These are phyloP conservation scores for Protonemura montana DNA, from an alignment of 2,888 invertebrate species.

Conservation along the genomic window DNA sequence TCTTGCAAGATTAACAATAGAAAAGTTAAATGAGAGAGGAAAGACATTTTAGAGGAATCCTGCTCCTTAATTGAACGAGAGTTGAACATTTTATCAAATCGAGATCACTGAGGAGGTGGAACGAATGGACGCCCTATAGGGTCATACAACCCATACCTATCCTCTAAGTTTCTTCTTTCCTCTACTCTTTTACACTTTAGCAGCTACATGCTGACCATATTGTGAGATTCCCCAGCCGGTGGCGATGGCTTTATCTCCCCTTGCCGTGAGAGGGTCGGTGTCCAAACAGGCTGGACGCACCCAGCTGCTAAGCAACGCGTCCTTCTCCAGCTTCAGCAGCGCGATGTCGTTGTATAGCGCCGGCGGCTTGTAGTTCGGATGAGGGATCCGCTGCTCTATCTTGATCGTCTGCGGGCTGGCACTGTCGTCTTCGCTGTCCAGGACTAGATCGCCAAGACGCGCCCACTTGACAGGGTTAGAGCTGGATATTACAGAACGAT, in stretches of 20 bases:
- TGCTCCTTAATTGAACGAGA: too few relatives aligned
- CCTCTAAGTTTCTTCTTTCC: too few relatives aligned
- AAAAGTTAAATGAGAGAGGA: too few relatives aligned
- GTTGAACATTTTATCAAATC: too few relatives aligned
- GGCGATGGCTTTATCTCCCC: conserved; percentile 47
- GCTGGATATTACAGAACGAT: too few relatives aligned
- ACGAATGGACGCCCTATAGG: too few relatives aligned
- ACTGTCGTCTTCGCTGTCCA: conserved; percentile 61
- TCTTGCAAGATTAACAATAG: too few relatives aligned
- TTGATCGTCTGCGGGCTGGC: conserved; percentile 53
- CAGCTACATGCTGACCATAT: conserved; percentile 51
- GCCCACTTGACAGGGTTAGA: conserved; percentile 51
- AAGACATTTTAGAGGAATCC: too few relatives aligned
- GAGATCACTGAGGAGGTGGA: too few relatives aligned
- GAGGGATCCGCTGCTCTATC: conserved; percentile 59
- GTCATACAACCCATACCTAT: too few relatives aligned
- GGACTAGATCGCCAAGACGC: conserved; percentile 67
- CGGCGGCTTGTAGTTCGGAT: conserved; percentile 66
- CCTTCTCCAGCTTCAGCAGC: conserved; percentile 62
- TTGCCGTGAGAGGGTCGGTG: conserved; percentile 12
- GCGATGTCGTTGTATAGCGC: conserved; percentile 72
- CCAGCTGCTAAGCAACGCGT: conserved; percentile 51
- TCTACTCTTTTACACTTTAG: too few relatives aligned
- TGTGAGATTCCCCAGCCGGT: conserved; percentile 51
- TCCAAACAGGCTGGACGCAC: conserved; percentile 62